Evolutionary conservation across 2,888 invertebrate genomes (phyloP).

Genomic region (Volucella inflata): DNA sequence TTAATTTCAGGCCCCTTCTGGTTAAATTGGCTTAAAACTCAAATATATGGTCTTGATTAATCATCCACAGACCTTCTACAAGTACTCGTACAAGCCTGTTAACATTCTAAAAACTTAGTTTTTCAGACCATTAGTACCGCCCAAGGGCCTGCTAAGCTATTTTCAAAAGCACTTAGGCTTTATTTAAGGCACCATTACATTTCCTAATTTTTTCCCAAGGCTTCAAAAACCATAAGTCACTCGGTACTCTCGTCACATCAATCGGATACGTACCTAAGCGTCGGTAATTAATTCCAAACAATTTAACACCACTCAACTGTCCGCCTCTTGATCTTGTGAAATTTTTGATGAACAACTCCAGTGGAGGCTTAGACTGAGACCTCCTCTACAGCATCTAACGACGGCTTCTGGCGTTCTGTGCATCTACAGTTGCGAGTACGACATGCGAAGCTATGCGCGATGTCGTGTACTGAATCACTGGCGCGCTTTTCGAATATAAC

Average conservation of each 20-base stretch:
- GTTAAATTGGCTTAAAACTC: no score
- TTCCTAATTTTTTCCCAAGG: conserved; percentile 4
- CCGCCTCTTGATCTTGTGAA: conserved; percentile 66
- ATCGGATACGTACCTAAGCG: conserved; percentile 6
- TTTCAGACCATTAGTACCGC: no score
- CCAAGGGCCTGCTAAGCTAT: no score
- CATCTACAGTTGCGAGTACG: conserved; percentile 37
- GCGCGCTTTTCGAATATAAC: conserved; percentile 7
- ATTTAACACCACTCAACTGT: conserved; percentile 64
- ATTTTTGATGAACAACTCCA: conserved; percentile 56
- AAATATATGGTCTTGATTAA: no score
- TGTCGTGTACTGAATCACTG: conserved; percentile 1
- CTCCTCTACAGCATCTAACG: conserved; percentile 51
- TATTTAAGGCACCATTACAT: no score
- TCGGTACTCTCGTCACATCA: conserved; percentile 11
- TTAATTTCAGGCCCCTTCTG: no score
- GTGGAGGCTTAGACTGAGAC: conserved; percentile 30
- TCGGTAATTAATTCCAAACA: conserved; percentile 51
- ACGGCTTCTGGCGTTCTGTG: conserved; percentile 59
- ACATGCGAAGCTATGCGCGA: conserved; percentile 4
- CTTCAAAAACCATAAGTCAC: background rate
- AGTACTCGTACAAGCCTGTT: no score
- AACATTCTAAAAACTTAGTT: no score
- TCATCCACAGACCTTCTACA: no score
- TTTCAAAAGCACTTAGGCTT: no score